A percentile compares a stretch with the other conserved stretches of the same genome.
Evolutionary conservation across 2,113 vertebrate genomes (phyloP).

Genomic region (Ramphastos sulfuratus): DNA sequence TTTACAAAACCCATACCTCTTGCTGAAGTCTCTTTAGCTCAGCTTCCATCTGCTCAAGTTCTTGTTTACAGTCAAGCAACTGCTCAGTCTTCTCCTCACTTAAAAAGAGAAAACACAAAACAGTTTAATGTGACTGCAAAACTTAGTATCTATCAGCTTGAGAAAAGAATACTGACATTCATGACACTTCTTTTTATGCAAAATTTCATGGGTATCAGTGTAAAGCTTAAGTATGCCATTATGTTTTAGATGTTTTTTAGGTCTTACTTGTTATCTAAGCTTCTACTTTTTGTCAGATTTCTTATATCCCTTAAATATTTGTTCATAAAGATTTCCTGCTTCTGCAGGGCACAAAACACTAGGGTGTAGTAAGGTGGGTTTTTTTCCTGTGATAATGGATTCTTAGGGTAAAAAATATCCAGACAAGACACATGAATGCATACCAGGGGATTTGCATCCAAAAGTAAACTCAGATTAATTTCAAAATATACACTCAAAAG

Average conservation of each 20-base stretch:
- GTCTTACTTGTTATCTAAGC: background rate
- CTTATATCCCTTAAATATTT: background rate
- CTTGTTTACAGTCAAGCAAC: slow-evolving; percentile 94
- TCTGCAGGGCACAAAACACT: rapidly evolving
- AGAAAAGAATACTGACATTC: background rate
- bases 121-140: background rate
- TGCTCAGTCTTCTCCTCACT: slow-evolving; percentile 99
- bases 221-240: background rate
- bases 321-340: background rate
- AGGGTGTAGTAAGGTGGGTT: background rate
- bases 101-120: slow-evolving; percentile 16
- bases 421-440: background rate
- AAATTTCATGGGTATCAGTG: background rate
- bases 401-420: too few relatives aligned
- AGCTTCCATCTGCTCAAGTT: slow-evolving; percentile 89
- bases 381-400: too few relatives aligned
- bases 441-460: background rate
- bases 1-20: slow-evolving; percentile 80
- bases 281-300: background rate
- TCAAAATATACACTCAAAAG: background rate
- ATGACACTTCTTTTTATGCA: background rate
- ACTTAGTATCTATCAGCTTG: background rate
- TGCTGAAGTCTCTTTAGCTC: slow-evolving; percentile 93
- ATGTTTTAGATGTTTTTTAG: background rate
- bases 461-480: background rate